These are phyloP conservation scores for Helobdella robusta DNA, from an alignment of 2,888 invertebrate species.

Conservation along the genomic window DNA sequence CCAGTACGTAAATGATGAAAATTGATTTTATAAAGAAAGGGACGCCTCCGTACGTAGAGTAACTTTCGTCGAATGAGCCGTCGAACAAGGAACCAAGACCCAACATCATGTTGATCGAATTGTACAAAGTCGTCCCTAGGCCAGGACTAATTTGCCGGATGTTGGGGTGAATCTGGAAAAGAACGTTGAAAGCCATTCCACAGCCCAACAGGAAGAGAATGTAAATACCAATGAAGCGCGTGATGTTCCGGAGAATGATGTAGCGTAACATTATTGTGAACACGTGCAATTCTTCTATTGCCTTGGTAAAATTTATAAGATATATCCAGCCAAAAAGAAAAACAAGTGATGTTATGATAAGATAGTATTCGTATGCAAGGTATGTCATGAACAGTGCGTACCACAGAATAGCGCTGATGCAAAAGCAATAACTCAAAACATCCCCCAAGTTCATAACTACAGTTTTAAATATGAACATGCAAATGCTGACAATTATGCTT, in stretches of 20 bases:
- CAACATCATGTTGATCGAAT: conserved; percentile 45
- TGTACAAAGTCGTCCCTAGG: conserved; percentile 40
- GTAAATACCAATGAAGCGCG: conserved; percentile 44
- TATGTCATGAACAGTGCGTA: conserved; percentile 37
- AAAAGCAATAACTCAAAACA: conserved; percentile 35
- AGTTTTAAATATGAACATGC: conserved; percentile 26
- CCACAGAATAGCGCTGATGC: conserved; percentile 40
- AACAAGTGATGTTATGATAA: conserved; percentile 41
- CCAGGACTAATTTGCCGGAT: conserved; percentile 36
- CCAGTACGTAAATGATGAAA: conserved; percentile 43
- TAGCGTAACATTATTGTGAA: conserved; percentile 45
- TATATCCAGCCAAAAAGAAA: conserved; percentile 44
- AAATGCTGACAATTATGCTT: not conserved
- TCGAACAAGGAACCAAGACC: conserved; percentile 43
- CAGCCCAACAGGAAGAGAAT: conserved; percentile 44
- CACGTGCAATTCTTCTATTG: conserved; percentile 43
- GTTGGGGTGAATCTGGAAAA: conserved; percentile 39
- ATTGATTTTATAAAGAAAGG: conserved; percentile 37
- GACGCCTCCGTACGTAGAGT: conserved; percentile 35
- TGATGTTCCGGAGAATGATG: conserved; percentile 44
- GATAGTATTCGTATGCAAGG: conserved; percentile 36
- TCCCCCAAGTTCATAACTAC: conserved; percentile 32
- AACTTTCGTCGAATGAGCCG: conserved; percentile 36
- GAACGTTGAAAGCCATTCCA: conserved; percentile 42
- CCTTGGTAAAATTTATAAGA: conserved; percentile 44